Evolutionary conservation across 1,140 invertebrate species (phyloP).

Genomic region (Drosophila kepulauana): DNA sequence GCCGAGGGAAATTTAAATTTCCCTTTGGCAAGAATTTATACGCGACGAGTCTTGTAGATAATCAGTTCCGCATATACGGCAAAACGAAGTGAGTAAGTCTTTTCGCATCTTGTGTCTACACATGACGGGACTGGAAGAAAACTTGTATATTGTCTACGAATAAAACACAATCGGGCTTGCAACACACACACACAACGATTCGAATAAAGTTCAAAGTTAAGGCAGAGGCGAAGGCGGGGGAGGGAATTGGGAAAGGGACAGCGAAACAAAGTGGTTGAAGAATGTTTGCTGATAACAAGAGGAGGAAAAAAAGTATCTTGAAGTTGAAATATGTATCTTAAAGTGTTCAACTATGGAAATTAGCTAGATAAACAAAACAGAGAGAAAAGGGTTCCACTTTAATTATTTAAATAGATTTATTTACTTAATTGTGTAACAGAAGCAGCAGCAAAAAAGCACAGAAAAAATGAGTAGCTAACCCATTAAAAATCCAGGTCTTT

Average conservation of each 20-base stretch:
- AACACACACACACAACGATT: conserved; percentile 4
- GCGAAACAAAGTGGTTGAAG: conserved; percentile 24
- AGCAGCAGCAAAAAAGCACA: neutral
- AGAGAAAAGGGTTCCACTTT: neutral
- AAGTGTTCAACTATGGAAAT: conserved; percentile 46
- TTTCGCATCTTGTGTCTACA: too few relatives aligned
- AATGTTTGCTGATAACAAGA: conserved; percentile 24
- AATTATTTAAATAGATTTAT: conserved; percentile 18
- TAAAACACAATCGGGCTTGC: too few relatives aligned
- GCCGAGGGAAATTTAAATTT: too few relatives aligned
- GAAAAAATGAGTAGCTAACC: conserved; percentile 22
- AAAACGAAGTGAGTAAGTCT: too few relatives aligned
- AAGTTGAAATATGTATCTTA: conserved; percentile 12
- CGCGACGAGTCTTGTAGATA: too few relatives aligned
- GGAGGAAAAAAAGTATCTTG: conserved; percentile 3
- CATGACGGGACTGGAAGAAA: too few relatives aligned
- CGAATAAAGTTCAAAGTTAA: conserved; percentile 26
- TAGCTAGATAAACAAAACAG: conserved; percentile 11
- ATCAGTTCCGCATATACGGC: too few relatives aligned
- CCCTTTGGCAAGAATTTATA: too few relatives aligned
- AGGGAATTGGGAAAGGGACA: neutral
- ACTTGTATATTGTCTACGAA: too few relatives aligned
- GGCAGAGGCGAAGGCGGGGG: neutral
- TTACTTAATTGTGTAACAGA: neutral
- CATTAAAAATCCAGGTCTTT: conserved; percentile 46